phyloP scores from a whole-genome alignment of 2,797 vertebrate species.

The Bradypus variegatus region DNA sequence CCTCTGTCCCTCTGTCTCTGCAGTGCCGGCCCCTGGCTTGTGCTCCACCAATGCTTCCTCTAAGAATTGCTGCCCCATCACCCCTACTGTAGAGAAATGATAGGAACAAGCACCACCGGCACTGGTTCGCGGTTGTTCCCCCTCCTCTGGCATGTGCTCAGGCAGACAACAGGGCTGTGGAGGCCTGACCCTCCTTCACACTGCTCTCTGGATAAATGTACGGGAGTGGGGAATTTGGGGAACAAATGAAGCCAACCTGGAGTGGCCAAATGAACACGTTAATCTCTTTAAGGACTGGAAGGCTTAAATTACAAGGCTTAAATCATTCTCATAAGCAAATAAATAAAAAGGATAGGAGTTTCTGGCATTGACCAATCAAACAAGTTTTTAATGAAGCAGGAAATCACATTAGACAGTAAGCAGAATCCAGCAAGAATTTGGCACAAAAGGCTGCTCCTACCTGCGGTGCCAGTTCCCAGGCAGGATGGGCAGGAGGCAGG shows the following conservation, averaged over 20 bases:
- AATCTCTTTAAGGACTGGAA: background rate
- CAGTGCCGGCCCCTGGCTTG: background rate
- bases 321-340: background rate
- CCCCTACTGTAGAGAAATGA: background rate
- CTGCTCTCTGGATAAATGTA: background rate
- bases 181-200: background rate
- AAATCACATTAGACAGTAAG: background rate
- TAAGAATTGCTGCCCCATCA: background rate
- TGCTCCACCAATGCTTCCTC: background rate
- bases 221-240: too few relatives aligned
- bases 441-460: background rate
- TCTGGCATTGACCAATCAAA: background rate
- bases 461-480: background rate
- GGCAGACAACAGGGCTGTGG: background rate
- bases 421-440: background rate
- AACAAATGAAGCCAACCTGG: too few relatives aligned
- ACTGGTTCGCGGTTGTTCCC: background rate
- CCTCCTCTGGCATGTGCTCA: background rate
- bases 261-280: background rate
- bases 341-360: background rate
- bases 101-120: background rate
- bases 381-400: background rate
- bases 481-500: background rate
- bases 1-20: background rate
- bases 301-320: background rate